phyloP scores from a whole-genome alignment of 2,113 vertebrate genomes.

The Eonycteris spelaea region DNA sequence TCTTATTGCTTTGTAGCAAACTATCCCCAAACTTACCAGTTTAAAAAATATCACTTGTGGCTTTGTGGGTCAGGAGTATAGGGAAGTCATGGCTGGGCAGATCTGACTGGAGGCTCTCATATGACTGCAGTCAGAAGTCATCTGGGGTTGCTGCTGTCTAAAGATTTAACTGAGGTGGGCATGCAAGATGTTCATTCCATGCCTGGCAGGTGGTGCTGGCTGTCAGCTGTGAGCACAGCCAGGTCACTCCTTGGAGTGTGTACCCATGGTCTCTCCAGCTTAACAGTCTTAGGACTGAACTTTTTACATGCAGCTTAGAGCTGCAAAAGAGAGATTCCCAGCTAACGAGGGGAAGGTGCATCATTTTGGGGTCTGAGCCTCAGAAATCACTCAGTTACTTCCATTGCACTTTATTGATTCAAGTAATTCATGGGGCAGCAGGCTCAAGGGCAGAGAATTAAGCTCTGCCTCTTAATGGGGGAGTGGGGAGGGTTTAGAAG shows the following conservation, averaged over 20 bases:
- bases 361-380: background rate
- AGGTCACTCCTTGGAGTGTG: background rate
- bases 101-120: background rate
- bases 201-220: background rate
- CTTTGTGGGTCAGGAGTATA: background rate
- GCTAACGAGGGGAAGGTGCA: background rate
- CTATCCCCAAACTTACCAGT: background rate
- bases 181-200: background rate
- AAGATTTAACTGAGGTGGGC: background rate
- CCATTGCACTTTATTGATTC: background rate
- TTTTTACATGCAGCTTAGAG: background rate
- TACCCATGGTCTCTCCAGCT: background rate
- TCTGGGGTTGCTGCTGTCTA: background rate
- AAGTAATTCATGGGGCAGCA: background rate
- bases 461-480: background rate
- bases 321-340: background rate
- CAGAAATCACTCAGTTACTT: background rate
- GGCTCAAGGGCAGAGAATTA: constrained; percentile 3
- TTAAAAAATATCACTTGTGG: background rate
- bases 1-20: background rate
- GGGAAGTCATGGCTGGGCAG: background rate
- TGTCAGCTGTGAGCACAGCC: background rate
- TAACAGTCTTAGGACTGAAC: background rate
- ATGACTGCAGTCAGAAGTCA: background rate
- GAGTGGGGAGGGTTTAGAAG: background rate